These are phyloP conservation scores for Parauchenoglanis punctatus DNA, from an alignment of 2,797 vertebrate species.

Conservation along the genomic window DNA sequence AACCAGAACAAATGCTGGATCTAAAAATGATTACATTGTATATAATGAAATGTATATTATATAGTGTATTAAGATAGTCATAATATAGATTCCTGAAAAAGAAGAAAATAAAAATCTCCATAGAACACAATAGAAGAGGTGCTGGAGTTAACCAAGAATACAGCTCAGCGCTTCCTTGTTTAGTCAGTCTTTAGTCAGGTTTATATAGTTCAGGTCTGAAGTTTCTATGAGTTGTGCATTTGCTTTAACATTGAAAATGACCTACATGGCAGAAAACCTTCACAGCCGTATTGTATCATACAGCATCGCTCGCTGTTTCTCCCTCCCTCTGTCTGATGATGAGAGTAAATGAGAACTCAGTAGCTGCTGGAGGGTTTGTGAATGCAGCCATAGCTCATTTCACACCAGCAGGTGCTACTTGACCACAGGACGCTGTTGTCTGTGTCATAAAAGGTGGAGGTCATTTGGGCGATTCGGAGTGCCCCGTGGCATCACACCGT, in stretches of 20 bases:
- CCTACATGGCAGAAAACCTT: background rate
- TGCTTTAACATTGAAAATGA: constrained; percentile 6
- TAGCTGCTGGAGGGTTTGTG: constrained; percentile 45
- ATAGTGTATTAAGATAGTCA: background rate
- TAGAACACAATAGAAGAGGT: background rate
- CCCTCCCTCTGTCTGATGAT: constrained; percentile 38
- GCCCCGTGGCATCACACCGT: constrained; percentile 54
- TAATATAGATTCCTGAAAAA: background rate
- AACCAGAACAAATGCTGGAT: background rate
- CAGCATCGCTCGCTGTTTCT: constrained; percentile 10
- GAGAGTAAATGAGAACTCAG: constrained; percentile 56
- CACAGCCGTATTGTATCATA: constrained; percentile 2
- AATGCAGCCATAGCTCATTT: constrained; percentile 60
- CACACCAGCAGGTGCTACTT: constrained; percentile 58
- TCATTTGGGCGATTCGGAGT: constrained; percentile 57
- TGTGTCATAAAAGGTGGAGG: constrained; percentile 61
- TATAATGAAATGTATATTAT: background rate
- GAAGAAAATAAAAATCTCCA: background rate
- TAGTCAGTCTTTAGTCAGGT: background rate
- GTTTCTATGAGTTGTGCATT: constrained; percentile 1
- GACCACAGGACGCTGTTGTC: constrained; percentile 55
- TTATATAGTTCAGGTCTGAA: background rate
- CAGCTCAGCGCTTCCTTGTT: background rate
- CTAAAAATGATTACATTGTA: background rate
- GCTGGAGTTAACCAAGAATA: background rate